Conservation (phyloP, 1,140 invertebrate genomes). For the Cydia fagiglandana region DNA sequence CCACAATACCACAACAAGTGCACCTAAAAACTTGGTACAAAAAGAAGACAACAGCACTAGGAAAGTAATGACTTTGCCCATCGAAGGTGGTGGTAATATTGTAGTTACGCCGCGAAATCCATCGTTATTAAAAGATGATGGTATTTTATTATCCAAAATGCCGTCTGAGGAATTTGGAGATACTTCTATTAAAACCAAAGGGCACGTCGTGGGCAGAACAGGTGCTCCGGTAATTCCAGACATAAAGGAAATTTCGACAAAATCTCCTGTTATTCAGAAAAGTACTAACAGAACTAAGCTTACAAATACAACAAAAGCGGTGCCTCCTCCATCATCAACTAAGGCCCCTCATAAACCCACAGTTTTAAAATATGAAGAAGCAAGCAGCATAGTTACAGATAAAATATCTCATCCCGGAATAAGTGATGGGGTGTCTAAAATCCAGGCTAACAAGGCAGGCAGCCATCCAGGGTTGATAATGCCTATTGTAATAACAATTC, state of each 20-base stretch:
- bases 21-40: slow-evolving; percentile 6
- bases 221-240: slow-evolving; percentile 1
- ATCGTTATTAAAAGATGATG: not conserved
- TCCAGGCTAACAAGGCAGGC: slow-evolving; percentile 41
- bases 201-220: slow-evolving; percentile 7
- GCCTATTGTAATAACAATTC: slow-evolving; percentile 83
- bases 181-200: not conserved
- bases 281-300: not conserved
- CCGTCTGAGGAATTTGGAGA: not conserved
- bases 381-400: slow-evolving; percentile 25
- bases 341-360: not conserved
- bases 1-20: not conserved
- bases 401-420: slow-evolving; percentile 40
- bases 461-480: slow-evolving; percentile 81
- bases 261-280: slow-evolving; percentile 6
- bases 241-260: not conserved
- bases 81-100: not conserved
- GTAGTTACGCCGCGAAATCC: not conserved
- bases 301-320: not conserved
- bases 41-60: not conserved
- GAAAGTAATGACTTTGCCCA: not conserved
- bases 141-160: not conserved
- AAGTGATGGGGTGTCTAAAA: not conserved
- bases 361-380: slow-evolving; percentile 4
- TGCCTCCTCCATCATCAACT: slow-evolving; percentile 1